A percentile compares a stretch with the other conserved stretches of the same genome.
Evolutionary conservation across 2,888 invertebrate species (phyloP).

Genomic region (Stegana nigrithorax): DNA sequence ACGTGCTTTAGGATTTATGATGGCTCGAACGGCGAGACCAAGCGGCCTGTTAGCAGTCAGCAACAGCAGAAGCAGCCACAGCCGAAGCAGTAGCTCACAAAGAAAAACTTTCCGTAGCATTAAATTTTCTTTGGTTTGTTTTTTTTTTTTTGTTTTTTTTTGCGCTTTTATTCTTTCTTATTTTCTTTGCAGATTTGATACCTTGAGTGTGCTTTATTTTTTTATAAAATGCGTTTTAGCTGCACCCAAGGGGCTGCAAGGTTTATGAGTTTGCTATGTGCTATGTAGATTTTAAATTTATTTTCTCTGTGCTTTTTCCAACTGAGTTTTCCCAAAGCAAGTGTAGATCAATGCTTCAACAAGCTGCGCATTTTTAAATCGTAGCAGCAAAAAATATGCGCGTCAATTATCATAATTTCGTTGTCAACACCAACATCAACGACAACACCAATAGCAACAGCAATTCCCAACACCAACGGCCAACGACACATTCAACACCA

Average conservation of each 20-base stretch:
- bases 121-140: constrained; percentile 2
- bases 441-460: too few relatives aligned
- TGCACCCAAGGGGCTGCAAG: neutral
- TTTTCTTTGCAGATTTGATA: neutral
- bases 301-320: neutral
- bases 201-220: neutral
- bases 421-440: constrained; percentile 15
- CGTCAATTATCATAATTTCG: constrained; percentile 12
- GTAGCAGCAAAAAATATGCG: neutral
- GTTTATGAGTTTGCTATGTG: neutral
- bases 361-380: constrained; percentile 1
- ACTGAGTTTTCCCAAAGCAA: too few relatives aligned
- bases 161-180: neutral
- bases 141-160: neutral
- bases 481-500: too few relatives aligned
- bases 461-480: too few relatives aligned
- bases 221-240: neutral
- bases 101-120: neutral
- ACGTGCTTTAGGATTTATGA: constrained; percentile 18
- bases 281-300: neutral
- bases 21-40: neutral
- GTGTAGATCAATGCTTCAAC: neutral
- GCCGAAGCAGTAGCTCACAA: neutral
- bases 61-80: neutral
- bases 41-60: neutral